Percentiles rank a stretch among this genome's conserved stretches.
These are phyloP conservation scores for Carassius gibelio DNA, from an alignment of 2,113 vertebrate species.

Conservation along the genomic window DNA sequence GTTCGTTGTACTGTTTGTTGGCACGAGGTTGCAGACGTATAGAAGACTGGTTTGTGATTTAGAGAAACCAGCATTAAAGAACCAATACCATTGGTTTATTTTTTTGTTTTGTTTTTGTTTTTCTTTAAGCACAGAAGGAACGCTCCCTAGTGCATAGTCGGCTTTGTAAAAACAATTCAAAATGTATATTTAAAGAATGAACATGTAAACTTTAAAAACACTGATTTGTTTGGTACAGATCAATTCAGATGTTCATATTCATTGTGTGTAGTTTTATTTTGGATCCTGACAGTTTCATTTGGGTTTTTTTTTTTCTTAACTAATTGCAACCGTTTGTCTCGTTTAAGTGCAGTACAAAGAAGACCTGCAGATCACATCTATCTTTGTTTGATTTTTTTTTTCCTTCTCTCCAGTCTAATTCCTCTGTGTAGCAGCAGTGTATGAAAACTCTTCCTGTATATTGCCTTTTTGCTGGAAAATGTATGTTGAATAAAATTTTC, in stretches of 20 bases:
- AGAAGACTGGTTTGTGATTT: constrained; percentile 70
- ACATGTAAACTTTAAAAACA: constrained; percentile 89
- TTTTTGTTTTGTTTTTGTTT: background rate
- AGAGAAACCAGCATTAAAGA: constrained; percentile 77
- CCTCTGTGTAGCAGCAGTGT: constrained; percentile 98
- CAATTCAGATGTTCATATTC: constrained; percentile 92
- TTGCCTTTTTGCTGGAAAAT: constrained; percentile 99
- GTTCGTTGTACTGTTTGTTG: constrained; percentile 76
- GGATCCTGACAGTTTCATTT: constrained; percentile 78
- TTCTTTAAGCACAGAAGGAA: constrained; percentile 84
- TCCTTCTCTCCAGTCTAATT: constrained; percentile 76
- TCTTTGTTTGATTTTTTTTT: constrained; percentile 73
- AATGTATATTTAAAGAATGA: constrained; percentile 99
- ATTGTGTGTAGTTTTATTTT: constrained; percentile 93
- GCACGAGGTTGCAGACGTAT: constrained; percentile 72
- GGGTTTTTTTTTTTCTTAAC: constrained; percentile 69
- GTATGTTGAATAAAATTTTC: constrained; percentile 99
- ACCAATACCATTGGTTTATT: constrained; percentile 60
- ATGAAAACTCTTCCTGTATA: constrained; percentile 99
- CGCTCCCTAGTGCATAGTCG: constrained; percentile 89
- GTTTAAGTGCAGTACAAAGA: constrained; percentile 88
- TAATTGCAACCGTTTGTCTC: constrained; percentile 87
- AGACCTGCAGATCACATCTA: constrained; percentile 85
- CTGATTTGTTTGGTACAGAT: constrained; percentile 87
- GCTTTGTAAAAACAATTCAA: constrained; percentile 95